Base-by-base conservation (phyloP, 2,888 invertebrate species). In the Tyria jacobaeae region DNA sequence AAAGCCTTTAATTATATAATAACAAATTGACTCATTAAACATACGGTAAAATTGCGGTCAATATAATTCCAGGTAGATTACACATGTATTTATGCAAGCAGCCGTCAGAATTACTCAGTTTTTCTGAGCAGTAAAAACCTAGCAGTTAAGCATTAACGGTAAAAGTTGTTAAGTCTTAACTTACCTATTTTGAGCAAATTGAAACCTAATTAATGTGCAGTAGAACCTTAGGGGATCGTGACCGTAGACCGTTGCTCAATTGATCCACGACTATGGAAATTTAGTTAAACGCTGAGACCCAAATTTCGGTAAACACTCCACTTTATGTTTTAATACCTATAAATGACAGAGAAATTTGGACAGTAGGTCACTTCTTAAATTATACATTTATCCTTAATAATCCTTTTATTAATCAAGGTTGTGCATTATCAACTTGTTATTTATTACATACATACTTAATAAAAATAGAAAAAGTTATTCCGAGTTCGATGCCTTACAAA, bases 231-330 rank as follows among this genome's bases (percentile, higher is more conserved):
- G 76, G 75, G 72, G 74, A 71, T 83, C 83, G 83, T 85, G 84
- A 83, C 83, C 74, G 77, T 60, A 72, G 74, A 75, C 71, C 73
- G 80, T 79, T 82, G 78, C 80, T 78, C 81, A 84, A 82, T 75
- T 79, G 81, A n/a, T n/a, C n/a, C n/a, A n/a, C n/a, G n/a, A 86
- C 83, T 89, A 86, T 87, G 85, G 85, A 86, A 87, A 87, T 88
- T 75, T 66, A 81, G 78, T 83, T 87, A 86, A 85, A 85, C 65
- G 73, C 70, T 72, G 76, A 70, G 66, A 73, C 68, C 76, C 81
- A 78, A 81, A 85, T 80, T 83, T 84, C 79, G 80, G 78, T 81
- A 83, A 83, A 83, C 80, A 81, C 62, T 73, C 82, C 83, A 83
- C 84, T 86, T 87, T 86, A 69, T 75, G 75, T 75, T 72, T 73